phyloP scores from a whole-genome alignment of 2,888 invertebrate genomes.

The Rhyacophila evoluta region DNA sequence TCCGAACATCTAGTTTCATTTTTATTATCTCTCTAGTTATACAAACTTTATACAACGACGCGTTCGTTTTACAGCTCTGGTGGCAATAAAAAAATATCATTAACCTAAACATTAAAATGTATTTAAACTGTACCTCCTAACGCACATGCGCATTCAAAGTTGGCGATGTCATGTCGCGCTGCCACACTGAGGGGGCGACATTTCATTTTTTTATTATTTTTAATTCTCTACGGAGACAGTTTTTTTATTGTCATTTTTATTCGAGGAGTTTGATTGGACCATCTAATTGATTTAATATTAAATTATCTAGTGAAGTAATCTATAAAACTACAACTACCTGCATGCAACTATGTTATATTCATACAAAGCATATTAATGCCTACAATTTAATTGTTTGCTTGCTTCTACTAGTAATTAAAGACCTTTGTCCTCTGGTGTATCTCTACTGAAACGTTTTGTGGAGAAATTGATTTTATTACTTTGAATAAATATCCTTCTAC shows the following conservation, averaged over 20 bases:
- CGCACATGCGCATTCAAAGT: background rate
- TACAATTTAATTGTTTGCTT: too few species aligned
- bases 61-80: constrained; percentile 26
- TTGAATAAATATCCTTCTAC: too few species aligned
- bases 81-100: constrained; percentile 40
- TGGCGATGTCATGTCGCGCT: background rate
- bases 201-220: background rate
- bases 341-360: too few species aligned
- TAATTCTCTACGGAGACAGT: background rate
- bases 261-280: background rate
- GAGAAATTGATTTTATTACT: too few species aligned
- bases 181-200: background rate
- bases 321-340: too few species aligned
- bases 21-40: constrained; percentile 15
- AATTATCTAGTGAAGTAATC: too few species aligned
- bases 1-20: constrained; percentile 25
- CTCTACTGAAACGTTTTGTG: too few species aligned
- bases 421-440: too few species aligned
- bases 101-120: constrained; percentile 41
- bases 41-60: constrained; percentile 22
- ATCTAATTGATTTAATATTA: too few species aligned
- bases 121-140: constrained; percentile 34
- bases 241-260: background rate
- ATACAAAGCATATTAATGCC: too few species aligned
- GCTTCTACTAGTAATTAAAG: too few species aligned